Base-by-base conservation (phyloP, 92 coral and sea anemone species). In the Porites rus region DNA sequence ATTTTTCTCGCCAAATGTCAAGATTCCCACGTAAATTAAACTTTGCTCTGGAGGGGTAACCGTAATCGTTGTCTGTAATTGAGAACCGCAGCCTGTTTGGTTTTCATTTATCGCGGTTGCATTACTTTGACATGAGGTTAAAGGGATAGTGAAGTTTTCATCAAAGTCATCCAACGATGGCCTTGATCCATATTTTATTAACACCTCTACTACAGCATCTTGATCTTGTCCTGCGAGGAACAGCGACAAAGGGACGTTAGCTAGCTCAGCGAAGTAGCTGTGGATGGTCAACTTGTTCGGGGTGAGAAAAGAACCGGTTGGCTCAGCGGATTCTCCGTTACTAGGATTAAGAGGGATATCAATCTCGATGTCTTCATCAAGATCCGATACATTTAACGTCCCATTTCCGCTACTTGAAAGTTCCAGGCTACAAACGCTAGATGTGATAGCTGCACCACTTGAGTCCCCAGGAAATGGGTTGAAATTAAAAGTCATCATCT, bases 91-190 rank as follows among this genome's bases (percentile, higher is more conserved):
- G 1, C 22, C 22, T n/a, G 52, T 61, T 9, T 28, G 46, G 56
- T 18, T 28, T 20, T 43, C 21, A 4, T 7, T 46, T 17, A 21
- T 24, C 16, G 14, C 13, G 10, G 22, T 24, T 4, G 6, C 9
- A 4, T 63, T 31, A 31, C 14, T 59, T n/a, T 31, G 50, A 51
- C 87, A 83, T 4, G 31, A 11, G 6, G 4, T 50, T 17, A 19
- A 43, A 14, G 62, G 9, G 0, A 83, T 11, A 0, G 80, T 61
- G 18, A 83, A 58, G 62, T 61, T 43, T 7, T 83, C 72, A 74
- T 74, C 87, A 51, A 46, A 83, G 11, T 72, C 71, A 1, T 61
- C 70, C 50, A 73, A 1, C 8, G 80, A 43, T 8, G 87, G 87
- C 61, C 80, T 43, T 6, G 62, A 20, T 43, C 80, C 80, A 72